Evolutionary conservation across 1,140 invertebrate species (phyloP).

Genomic region (Leptopilina clavipes): DNA sequence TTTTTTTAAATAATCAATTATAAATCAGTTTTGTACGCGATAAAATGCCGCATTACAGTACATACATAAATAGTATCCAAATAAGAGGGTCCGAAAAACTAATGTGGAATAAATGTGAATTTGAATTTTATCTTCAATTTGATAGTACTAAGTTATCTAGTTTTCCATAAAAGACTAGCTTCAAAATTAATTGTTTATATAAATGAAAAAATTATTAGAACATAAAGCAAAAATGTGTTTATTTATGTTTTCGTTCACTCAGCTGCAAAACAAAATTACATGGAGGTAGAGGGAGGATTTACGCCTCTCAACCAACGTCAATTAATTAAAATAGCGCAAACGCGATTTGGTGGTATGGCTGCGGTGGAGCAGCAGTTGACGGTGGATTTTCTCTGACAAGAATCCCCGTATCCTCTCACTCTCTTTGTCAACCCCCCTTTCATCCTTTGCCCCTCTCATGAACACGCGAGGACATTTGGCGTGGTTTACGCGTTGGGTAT

Average conservation of each 20-base stretch:
- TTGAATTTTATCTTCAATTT: too few relatives aligned
- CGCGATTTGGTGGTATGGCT: slow-evolving; percentile 69
- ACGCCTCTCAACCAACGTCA: slow-evolving; percentile 51
- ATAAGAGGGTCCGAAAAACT: too few relatives aligned
- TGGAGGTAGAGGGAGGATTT: background rate
- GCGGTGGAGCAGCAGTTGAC: slow-evolving; percentile 55
- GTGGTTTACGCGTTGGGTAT: slow-evolving; percentile 73
- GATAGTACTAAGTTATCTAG: too few relatives aligned
- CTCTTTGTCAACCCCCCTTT: slow-evolving; percentile 50
- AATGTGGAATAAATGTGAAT: too few relatives aligned
- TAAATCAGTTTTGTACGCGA: too few relatives aligned
- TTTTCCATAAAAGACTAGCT: too few relatives aligned
- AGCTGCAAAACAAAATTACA: background rate
- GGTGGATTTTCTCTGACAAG: slow-evolving; percentile 64
- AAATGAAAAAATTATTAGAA: background rate
- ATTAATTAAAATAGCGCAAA: slow-evolving; percentile 72
- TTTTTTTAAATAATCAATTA: too few relatives aligned
- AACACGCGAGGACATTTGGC: slow-evolving; percentile 68
- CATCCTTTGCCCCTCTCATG: slow-evolving; percentile 52
- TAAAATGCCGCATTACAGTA: too few relatives aligned
- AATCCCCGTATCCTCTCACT: slow-evolving; percentile 47
- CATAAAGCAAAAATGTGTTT: background rate
- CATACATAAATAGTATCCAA: too few relatives aligned
- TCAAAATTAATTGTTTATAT: background rate
- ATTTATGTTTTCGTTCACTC: background rate